Base-by-base conservation (phyloP, 2,797 vertebrate genomes). In the Schizothorax lantsangensis region DNA sequence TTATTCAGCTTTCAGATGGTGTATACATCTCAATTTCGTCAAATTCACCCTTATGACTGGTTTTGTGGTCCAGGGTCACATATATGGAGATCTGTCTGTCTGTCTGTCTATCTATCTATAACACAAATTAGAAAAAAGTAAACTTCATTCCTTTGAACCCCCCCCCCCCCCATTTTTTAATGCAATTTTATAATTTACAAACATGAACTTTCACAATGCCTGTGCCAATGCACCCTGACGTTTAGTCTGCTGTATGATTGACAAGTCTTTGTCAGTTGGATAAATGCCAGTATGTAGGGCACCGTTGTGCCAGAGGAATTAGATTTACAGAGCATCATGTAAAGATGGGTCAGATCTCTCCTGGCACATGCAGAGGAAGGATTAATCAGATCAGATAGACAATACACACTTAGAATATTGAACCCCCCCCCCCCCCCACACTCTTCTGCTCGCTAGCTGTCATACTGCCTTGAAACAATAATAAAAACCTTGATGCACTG, bases 241-340 rank as follows among this genome's bases (percentile, higher is more conserved):
- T 80, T 78, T 73, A 57, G 54, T 79, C 17, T 71, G 36, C 75
- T 30, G 26, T 75, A 79, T 79, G 66, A 86, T 81, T 74, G 68
- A 64, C 78, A 9, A 17, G 43, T 81, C 54, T 81, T 86, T 86
- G 78, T 66, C 40, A 8, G 21, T 49, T 81, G 78, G 84, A 72
- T 40, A 86, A 40, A 86, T 81, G 79, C 40, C 69, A 64, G 93
- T 92, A 94, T 95, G 93, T 93, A 93, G 94, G 94, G 85, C 93
- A 93, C 26, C 54, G 0, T 62, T 86, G 30, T 21, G 0, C 54
- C 54, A 66, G 78, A 59, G 52, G 79, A 86, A 81, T 85, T 79
- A 66, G 54, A 79, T 79, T 74, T 64, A 38, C 33, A 83, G 73
- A 45, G 74, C 72, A 79, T 62, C 87, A 86, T 43, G 26, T 38